phyloP scores from a whole-genome alignment of 1,140 invertebrate species.

The Zaprionus taronus region DNA sequence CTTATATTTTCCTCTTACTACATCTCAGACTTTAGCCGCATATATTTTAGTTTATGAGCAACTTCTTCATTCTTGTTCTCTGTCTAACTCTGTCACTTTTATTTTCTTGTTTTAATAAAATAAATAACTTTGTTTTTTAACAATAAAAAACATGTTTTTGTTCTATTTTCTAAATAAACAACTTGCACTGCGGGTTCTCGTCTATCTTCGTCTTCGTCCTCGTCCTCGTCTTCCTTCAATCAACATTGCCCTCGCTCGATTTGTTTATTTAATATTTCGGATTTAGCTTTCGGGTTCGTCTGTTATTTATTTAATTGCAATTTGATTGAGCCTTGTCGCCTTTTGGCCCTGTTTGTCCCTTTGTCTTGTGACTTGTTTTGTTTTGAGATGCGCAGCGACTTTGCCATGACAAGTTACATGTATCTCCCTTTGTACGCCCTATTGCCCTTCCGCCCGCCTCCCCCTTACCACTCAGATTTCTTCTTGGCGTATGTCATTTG shows the following conservation, averaged over 20 bases:
- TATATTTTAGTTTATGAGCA: neutral
- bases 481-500: conserved; percentile 43
- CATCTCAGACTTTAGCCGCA: neutral
- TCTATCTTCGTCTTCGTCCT: conserved; percentile 12
- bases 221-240: neutral
- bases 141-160: neutral
- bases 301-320: conserved; percentile 75
- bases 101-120: neutral
- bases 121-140: neutral
- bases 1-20: neutral
- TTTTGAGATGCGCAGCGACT: conserved; percentile 27
- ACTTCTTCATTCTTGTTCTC: neutral
- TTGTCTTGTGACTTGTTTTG: conserved; percentile 52
- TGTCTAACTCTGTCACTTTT: neutral
- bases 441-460: neutral
- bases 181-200: conserved; percentile 26
- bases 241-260: conserved; percentile 47
- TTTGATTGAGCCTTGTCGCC: conserved; percentile 63
- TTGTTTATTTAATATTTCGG: conserved; percentile 73
- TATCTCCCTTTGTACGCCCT: neutral
- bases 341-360: conserved; percentile 3
- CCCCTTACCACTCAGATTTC: neutral
- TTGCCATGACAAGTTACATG: conserved; percentile 31
- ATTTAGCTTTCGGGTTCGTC: conserved; percentile 39
- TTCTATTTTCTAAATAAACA: conserved; percentile 19